Evolutionary conservation across 1,140 invertebrate species (phyloP).

Genomic region (Piezodorus guildinii): DNA sequence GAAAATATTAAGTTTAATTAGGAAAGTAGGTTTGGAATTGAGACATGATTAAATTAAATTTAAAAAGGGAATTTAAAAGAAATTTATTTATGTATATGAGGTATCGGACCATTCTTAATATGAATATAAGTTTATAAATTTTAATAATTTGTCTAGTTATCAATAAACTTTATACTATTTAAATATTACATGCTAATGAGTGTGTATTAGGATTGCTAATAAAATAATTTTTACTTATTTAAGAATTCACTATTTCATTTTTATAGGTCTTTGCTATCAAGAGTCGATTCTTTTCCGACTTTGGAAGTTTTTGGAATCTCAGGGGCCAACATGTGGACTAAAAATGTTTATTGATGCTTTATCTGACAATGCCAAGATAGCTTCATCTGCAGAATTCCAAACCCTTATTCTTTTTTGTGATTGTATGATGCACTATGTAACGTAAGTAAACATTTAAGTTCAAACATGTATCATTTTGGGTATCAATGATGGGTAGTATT

Average conservation of each 20-base stretch:
- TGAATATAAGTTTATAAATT: too few species aligned
- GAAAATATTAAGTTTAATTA: too few species aligned
- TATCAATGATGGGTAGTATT: too few species aligned
- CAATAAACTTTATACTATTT: too few species aligned
- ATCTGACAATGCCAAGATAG: conserved; percentile 56
- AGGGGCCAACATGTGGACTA: conserved; percentile 79
- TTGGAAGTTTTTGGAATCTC: conserved; percentile 80
- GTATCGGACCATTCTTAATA: too few species aligned
- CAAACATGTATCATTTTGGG: neutral
- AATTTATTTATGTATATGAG: too few species aligned
- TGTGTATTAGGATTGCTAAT: too few species aligned
- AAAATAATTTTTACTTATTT: neutral
- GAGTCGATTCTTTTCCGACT: conserved; percentile 79
- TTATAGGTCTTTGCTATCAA: conserved; percentile 87
- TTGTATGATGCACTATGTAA: conserved; percentile 94
- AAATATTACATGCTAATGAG: too few species aligned
- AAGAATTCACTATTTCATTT: conserved; percentile 24
- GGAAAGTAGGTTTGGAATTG: too few species aligned
- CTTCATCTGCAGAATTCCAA: conserved; percentile 70
- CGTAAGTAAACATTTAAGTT: conserved; percentile 50
- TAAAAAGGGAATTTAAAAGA: too few species aligned
- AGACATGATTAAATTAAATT: too few species aligned
- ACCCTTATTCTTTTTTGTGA: conserved; percentile 90
- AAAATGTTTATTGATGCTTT: conserved; percentile 83
- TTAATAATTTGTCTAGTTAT: too few species aligned